Percentiles rank a stretch among this genome's conserved stretches.
phyloP scores from a whole-genome alignment of 23 tunicate genomes.

The Aplidium turbinatum region DNA sequence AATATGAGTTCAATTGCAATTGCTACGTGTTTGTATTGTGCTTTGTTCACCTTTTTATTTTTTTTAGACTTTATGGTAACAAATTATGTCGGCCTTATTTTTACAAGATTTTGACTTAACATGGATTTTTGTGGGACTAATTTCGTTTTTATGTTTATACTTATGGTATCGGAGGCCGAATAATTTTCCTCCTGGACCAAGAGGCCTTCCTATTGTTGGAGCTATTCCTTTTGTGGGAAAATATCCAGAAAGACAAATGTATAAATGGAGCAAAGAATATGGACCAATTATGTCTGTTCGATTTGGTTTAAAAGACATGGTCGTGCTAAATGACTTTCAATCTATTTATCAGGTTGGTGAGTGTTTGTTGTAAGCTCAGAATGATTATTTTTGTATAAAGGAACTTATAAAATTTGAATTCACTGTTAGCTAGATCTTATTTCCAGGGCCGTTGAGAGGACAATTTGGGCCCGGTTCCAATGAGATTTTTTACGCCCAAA shows the following conservation, averaged over 20 bases:
- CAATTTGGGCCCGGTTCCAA: no score
- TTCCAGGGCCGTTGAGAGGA: no score
- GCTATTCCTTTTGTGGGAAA: conserved; percentile 30
- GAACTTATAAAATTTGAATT: no score
- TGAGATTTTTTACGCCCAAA: no score
- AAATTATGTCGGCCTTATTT: no score
- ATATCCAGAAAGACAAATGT: conserved; percentile 2
- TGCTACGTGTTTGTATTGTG: no score
- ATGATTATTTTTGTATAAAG: no score
- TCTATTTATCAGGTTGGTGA: conserved; percentile 13
- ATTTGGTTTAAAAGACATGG: conserved; percentile 21
- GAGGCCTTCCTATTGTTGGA: conserved; percentile 37
- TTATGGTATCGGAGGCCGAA: conserved; percentile 8
- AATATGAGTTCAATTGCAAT: no score
- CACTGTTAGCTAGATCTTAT: no score
- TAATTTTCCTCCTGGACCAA: conserved; percentile 40
- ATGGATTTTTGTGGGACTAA: not conserved
- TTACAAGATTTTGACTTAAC: not conserved
- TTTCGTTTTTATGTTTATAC: not conserved
- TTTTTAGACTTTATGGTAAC: no score
- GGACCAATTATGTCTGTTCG: conserved; percentile 46
- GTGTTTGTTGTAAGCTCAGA: no score
- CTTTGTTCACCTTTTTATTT: no score
- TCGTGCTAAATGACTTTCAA: conserved; percentile 12
- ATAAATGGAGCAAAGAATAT: conserved; percentile 38